Evolutionary conservation across 2,888 invertebrate genomes (phyloP), one percentile per base, ranked within the genome.

Genomic region (Brachypalpus laphriformis): DNA sequence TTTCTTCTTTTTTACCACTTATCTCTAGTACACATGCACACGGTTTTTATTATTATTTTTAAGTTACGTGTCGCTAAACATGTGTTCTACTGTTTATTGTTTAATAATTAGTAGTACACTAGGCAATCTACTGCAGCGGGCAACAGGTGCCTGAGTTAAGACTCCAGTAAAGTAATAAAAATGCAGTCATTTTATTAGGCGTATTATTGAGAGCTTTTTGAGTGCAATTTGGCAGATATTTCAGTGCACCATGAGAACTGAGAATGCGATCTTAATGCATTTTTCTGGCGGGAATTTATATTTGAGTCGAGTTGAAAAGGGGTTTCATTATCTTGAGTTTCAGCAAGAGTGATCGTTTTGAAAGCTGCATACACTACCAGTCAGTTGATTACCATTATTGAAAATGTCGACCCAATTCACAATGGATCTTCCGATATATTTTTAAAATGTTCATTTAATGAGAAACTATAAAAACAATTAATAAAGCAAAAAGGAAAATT

Each of bases 71-170:
- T 47, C 25, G 14, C 7, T 11, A 20, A 40, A 25, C 49, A 72
- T 59, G 59, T 49, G 61, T 51, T 25, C 8, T 4, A 14, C 16
- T 63, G 61, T 63, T 42, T 42, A 7, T 25, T 40, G 37, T 42
- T 40, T 42, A 18, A 28, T 11, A 18, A 45, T 34, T 34, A 7
- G 28, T 22, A 34, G 40, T 37, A 16, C 28, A 8, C 16, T 0
- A 3, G n/a, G 3, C 16, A 49, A 51, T 42, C 56, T 9, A 22
- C 0, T 70, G 31, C 31, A 56, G 9, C 20, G 18, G 18, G 65
- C 66, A 66, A 76, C 76, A 76, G 56, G 76, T 76, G 59, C 2
- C 25, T 75, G 65, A 57, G 47, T 14, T 49, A 59, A 59, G 49
- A 37, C 40, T 65, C 28, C 6, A 8, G 8, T 9, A 22, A 0